Evolutionary conservation across 64 coral and sea anemone genomes (phyloP), one percentile per base, ranked within the genome.

Genomic region (Hydrozoanthus tunicans): DNA sequence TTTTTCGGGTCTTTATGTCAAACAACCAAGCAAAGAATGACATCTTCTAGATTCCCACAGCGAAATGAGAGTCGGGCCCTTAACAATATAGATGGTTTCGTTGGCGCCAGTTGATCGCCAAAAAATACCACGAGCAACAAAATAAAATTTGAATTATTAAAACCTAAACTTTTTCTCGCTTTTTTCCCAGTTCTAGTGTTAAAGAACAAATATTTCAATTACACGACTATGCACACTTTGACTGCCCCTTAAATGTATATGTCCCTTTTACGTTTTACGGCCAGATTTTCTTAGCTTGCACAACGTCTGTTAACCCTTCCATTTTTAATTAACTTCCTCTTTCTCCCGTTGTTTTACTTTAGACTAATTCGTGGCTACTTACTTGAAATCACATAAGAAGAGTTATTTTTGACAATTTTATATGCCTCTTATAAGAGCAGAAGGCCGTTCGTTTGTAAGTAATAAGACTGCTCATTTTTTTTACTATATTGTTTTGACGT

Each of bases 1-100:
- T 71, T 1, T 57, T 24, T 23, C 13, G 53, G 6, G 17, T 70
- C 17, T 55, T 15, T 84, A 17, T 65, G 23, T 12, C 25, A 17
- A 14, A 69, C 53, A 3, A 59, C 56, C 24, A 59, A 74, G 69
- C 55, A 88, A 61, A 20, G 58, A 7, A 58, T 43, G 56, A 75
- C 68, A 61, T 27, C 56, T 72, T 88, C 54, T 32, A 75, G 23
- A 88, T 88, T 86, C 84, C 84, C 68, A 88, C 53, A 59, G 55
- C 53, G 56, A 86, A 60, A 59, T 88, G 20, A 61, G 68, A 15
- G 43, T 84, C 15, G 53, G 73, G 4, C 10, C 74, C 84, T 75
- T 15, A 74, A 73, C 53, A 32, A 86, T 81, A 62, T 13, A 20
- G 59, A 11, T 54, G 52, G 52, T 43, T 72, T 86, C 66, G 8